Conservation (phyloP, 2,113 vertebrate species). For the Euleptes europaea region DNA sequence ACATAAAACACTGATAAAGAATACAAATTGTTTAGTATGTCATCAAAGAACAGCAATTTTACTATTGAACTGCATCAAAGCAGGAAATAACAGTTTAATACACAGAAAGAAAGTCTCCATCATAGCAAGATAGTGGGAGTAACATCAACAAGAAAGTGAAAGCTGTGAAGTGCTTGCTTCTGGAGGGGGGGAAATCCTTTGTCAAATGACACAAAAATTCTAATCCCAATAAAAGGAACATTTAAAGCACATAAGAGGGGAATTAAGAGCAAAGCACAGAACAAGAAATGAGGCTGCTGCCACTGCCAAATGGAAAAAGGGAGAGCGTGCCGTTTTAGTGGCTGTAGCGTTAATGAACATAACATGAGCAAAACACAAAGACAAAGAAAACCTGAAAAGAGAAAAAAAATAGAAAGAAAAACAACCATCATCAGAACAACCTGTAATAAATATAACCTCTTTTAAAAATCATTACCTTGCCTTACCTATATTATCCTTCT, state of each 20-base stretch:
- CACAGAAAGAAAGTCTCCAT: constrained; percentile 36
- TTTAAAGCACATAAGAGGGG: background rate
- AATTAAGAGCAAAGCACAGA: background rate
- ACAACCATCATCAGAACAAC: no score
- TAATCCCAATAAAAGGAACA: constrained; percentile 46
- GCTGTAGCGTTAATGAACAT: constrained; percentile 5
- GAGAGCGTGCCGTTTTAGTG: background rate
- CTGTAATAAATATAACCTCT: no score
- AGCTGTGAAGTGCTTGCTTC: constrained; percentile 14
- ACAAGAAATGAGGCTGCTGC: constrained; percentile 24
- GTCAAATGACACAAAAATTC: constrained; percentile 44
- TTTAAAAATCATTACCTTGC: no score
- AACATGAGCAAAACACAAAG: background rate
- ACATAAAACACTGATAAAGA: constrained; percentile 47
- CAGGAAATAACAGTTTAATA: constrained; percentile 50
- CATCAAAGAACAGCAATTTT: constrained; percentile 57
- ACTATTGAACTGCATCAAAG: constrained; percentile 46
- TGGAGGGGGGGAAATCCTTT: constrained; percentile 29
- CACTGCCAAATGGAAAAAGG: constrained; percentile 11
- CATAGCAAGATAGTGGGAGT: constrained; percentile 30
- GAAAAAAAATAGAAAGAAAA: background rate
- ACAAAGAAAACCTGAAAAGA: background rate
- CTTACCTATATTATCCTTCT: no score
- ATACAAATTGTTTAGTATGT: constrained; percentile 19
- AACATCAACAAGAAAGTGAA: constrained; percentile 52